Base-by-base conservation (phyloP, 2,113 vertebrate genomes). In the Pedetes capensis region DNA sequence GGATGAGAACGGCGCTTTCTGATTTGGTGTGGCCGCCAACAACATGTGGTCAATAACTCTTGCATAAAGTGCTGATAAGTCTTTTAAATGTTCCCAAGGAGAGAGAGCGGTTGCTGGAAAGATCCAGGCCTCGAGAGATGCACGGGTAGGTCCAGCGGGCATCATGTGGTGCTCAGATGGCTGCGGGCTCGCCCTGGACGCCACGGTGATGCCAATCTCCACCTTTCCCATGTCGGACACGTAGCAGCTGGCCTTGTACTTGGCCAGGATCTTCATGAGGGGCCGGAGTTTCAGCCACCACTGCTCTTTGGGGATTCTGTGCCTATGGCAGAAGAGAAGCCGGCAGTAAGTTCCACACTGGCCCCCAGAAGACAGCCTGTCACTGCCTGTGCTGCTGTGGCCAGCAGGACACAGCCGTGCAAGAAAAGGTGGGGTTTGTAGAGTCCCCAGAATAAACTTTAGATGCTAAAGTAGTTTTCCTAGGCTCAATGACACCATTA, bases 271-370 rank as follows among this genome's bases (percentile, higher is more conserved):
- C 92, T 99, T 99, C 99, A 99, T 99, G 96, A 99, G 98, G 0
- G 99, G 99, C 4, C 99, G 98, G 57, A 99, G 98, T 96, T 99
- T 99, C 97, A 99, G 98, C 99, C 99, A 99, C 99, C 99, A 99
- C 86, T 99, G 99, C 95, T 99, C 98, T 97, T 98, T 99, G 0
- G 99, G 99, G 95, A 99, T 99, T 96, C 99, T 98, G 98, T 99
- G 99, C 94, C 99, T 99, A 98, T 1, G 17, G 49, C 9, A 84
- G 29, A 6, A 27, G 1, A 2, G 11, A 47, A 17, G 47, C 51
- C 63, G 2, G 57, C 3, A 16, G 22, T 89, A 16, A 72, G 34
- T 6, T 32, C 37, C 39, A n/a, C 3, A 4, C 2, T 6, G 8
- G 18, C 44, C 9, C 1, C 11, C 13, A 3, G 53, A 66, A 63